Conservation (phyloP, 2,888 invertebrate species). For the Acronicta leporina region DNA sequence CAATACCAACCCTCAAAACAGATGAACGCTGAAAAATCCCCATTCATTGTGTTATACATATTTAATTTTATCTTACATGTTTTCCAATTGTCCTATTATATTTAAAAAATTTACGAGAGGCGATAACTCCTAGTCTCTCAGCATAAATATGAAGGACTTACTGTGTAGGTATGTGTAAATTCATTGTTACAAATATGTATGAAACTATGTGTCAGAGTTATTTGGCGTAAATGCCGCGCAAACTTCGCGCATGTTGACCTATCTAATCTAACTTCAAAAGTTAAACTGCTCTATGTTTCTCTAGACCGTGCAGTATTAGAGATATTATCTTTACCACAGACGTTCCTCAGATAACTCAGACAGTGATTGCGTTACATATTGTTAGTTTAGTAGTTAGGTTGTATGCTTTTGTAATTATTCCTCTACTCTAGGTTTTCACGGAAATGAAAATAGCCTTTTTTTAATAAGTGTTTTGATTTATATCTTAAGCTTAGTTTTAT, state of each 20-base stretch:
- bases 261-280: slow-evolving; percentile 54
- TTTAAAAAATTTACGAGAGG: neutral
- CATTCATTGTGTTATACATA: no score
- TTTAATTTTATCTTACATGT: no score
- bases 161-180: neutral
- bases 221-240: slow-evolving; percentile 26
- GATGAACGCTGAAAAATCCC: no score
- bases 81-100: no score
- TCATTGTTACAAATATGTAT: slow-evolving; percentile 17
- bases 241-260: slow-evolving; percentile 40
- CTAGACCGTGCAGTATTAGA: slow-evolving; percentile 10
- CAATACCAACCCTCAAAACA: no score
- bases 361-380: no score
- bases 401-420: no score
- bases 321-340: slow-evolving; percentile 2
- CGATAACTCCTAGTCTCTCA: slow-evolving; percentile 8
- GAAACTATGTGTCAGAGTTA: slow-evolving; percentile 38
- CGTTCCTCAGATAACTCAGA: slow-evolving; percentile 18
- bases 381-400: no score
- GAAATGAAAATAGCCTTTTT: no score
- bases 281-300: slow-evolving; percentile 37
- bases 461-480: no score
- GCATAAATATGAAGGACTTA: slow-evolving; percentile 2
- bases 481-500: no score
- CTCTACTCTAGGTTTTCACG: no score